These are phyloP conservation scores for Felis catus DNA, from an alignment of 2,113 vertebrate species.

Conservation along the genomic window F.catus_Fca126_mat1.0 CM031424.1:89970501-89971000, in stretches of 20 bases:
- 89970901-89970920: not conserved
- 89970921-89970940: not conserved
- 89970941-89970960: not conserved
- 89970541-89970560: too few relatives aligned
- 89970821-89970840: not conserved
- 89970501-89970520: too few relatives aligned
- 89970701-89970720: not conserved
- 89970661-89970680: not conserved
- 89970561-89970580: too few relatives aligned
- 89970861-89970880: not conserved
- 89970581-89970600: too few relatives aligned
- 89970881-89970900: not conserved
- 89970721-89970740: not conserved
- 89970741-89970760: not conserved
- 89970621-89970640: too few relatives aligned
- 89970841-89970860: not conserved
- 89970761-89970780: not conserved
- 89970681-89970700: not conserved
- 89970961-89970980: conserved; percentile 7
- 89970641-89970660: too few relatives aligned
- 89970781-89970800: not conserved
- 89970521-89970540: too few relatives aligned
- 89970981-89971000: not conserved
- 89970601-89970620: too few relatives aligned
- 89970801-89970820: not conserved